Percentiles rank a stretch among this genome's conserved stretches.
These are phyloP conservation scores for Hyla sarda DNA, from an alignment of 2,113 vertebrate genomes.

Conservation along the genomic window DNA sequence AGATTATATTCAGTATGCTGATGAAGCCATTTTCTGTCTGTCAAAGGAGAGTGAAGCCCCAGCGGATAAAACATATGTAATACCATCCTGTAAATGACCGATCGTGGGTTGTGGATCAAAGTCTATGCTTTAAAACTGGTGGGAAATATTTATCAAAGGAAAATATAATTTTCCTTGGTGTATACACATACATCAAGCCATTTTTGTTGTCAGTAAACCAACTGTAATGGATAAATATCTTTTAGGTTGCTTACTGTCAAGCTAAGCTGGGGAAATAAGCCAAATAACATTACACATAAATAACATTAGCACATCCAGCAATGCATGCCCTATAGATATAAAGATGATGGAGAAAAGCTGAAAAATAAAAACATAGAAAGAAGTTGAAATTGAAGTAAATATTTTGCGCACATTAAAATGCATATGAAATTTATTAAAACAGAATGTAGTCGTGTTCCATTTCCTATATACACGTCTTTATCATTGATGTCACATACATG, in stretches of 20 bases:
- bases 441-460: too few species aligned
- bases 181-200: constrained; percentile 4
- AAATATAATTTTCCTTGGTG: constrained; percentile 11
- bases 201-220: constrained; percentile 21
- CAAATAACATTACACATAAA: not conserved
- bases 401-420: not conserved
- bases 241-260: not conserved
- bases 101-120: constrained; percentile 9
- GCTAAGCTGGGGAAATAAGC: not conserved
- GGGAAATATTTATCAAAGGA: constrained; percentile 26
- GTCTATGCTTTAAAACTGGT: constrained; percentile 10
- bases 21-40: constrained; percentile 17
- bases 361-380: not conserved
- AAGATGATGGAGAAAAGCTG: not conserved
- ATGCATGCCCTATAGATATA: not conserved
- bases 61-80: not conserved
- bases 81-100: not conserved
- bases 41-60: constrained; percentile 13
- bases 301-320: not conserved
- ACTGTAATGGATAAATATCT: constrained; percentile 20
- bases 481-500: too few species aligned
- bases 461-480: too few species aligned
- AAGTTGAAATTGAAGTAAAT: not conserved
- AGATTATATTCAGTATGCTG: constrained; percentile 1
- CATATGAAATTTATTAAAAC: too few species aligned